Base-by-base conservation (phyloP, 2,888 invertebrate genomes). In the Mystacides longicornis region DNA sequence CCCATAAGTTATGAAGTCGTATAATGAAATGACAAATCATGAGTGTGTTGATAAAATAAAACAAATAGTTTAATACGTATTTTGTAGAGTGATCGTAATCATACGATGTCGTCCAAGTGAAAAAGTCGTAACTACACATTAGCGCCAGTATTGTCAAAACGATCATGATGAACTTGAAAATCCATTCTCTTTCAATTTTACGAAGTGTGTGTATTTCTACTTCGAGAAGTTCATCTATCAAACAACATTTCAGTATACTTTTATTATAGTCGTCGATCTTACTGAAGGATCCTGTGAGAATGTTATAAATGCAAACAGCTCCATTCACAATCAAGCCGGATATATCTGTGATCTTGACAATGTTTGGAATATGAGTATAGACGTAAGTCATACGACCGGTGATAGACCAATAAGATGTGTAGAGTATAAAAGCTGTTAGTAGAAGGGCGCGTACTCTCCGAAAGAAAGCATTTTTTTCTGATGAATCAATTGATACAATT, bases 11-110 rank as follows among this genome's bases (percentile, higher is more conserved):
- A 21, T 56, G 49, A 18, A 52, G 16, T 2, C 27, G 31, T 18
- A 49, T 14, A 4, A 52, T 18, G 33, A 56, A 56, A 23, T 56
- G 21, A 3, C 49, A 16, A 11, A 22, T 45, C n/a, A 21, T 31
- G 2, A 52, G 23, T 7, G 56, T 21, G 23, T 52, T 56, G 21
- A 56, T 22, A 4, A 45, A 11, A 9, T 11, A 21, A 19, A 52
- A 45, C 9, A 49, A 20, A 49, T 56, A 56, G 46, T 56, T 56
- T 1, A 56, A n/a, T 1, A 22, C 18, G 23, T 45, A 56, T 7
- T 45, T 2, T n/a, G 43, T 2, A 4, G 51, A 20, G n/a, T 51
- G 47, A 27, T 4, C 23, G 2, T 19, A n/a, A 43, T 56, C 52
- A 27, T 21, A 52, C 3, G 42, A 37, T 1, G 21, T 43, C 1